Percentiles rank a stretch among this genome's conserved stretches.
These are phyloP conservation scores for Pygoscelis adeliae DNA, from an alignment of 2,113 vertebrate species.

Conservation along the genomic window DNA sequence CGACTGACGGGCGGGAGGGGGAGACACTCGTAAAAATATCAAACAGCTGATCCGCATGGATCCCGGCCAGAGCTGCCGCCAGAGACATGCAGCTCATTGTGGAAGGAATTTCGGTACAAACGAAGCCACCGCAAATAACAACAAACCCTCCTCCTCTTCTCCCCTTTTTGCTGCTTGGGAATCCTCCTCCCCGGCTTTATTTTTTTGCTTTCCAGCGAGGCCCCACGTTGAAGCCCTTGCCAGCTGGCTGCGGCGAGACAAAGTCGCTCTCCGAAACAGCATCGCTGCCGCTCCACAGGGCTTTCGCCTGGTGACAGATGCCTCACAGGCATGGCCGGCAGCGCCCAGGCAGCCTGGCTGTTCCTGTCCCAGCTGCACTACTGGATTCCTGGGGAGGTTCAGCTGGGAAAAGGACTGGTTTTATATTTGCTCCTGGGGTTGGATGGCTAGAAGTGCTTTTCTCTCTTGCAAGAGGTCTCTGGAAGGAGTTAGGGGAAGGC, in stretches of 20 bases:
- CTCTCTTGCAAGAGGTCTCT: neutral
- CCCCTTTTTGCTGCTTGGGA: neutral
- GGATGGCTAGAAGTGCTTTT: neutral
- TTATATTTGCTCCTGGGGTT: rapidly evolving
- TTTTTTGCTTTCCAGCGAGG: neutral
- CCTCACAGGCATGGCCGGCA: neutral
- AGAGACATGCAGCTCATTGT: neutral
- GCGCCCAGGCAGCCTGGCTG: rapidly evolving
- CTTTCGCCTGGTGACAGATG: neutral
- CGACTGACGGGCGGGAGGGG: neutral
- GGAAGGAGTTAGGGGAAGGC: neutral
- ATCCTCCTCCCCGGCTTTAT: neutral
- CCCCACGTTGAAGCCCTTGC: neutral
- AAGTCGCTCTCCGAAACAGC: neutral
- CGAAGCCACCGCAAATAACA: neutral
- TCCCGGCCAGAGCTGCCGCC: neutral
- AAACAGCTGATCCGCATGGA: neutral
- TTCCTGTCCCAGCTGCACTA: rapidly evolving
- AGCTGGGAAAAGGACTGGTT: neutral
- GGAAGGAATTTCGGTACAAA: neutral
- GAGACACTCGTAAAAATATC: neutral
- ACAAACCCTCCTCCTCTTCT: constrained; percentile 11
- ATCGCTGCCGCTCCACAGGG: neutral
- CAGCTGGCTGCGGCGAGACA: neutral
- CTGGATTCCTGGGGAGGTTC: neutral